phyloP scores from a whole-genome alignment of 2,113 vertebrate genomes.

The Odobenus rosmarus region DNA sequence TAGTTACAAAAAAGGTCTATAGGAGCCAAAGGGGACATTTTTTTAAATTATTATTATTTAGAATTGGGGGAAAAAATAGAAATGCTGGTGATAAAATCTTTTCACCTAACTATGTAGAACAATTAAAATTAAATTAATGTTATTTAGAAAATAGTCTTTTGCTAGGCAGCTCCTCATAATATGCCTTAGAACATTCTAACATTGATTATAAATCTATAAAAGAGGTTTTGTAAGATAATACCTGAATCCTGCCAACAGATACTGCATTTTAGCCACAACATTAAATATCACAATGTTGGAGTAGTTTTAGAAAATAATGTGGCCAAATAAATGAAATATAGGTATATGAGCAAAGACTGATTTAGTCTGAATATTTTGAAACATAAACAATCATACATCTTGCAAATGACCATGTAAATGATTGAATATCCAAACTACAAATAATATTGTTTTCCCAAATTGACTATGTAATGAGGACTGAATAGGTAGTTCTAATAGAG shows the following conservation, averaged over 20 bases:
- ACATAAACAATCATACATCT: background rate
- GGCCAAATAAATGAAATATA: background rate
- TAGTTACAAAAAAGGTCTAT: background rate
- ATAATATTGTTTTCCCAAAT: background rate
- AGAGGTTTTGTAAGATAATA: conserved; percentile 16
- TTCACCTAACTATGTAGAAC: background rate
- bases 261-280: background rate
- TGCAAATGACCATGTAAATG: background rate
- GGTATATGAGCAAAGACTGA: background rate
- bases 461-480: background rate
- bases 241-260: background rate
- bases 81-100: background rate
- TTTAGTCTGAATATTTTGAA: background rate
- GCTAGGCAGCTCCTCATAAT: background rate
- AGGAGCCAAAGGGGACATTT: background rate
- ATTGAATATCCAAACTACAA: background rate
- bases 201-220: background rate
- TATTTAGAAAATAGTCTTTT: background rate
- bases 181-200: background rate
- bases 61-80: background rate
- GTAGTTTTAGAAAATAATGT: conserved; percentile 28
- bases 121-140: background rate
- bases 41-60: background rate
- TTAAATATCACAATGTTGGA: background rate
- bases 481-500: background rate